phyloP scores from a whole-genome alignment of 2,888 invertebrate genomes.

The Pseudolycoriella hygida region DNA sequence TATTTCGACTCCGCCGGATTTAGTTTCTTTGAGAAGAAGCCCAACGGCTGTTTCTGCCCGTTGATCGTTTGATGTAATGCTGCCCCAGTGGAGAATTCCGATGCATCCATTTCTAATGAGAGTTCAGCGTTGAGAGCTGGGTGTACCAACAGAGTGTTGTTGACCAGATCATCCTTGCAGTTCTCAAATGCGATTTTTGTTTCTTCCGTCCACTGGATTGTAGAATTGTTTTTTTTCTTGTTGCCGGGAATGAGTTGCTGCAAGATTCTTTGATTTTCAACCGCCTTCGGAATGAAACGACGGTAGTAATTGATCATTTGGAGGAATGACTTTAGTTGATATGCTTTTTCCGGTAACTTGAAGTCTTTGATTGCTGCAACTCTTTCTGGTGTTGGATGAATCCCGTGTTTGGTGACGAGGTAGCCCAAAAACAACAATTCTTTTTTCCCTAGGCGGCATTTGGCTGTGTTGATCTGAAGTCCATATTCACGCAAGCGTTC shows the following conservation, averaged over 20 bases:
- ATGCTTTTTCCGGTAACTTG: neutral
- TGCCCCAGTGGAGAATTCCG: constrained; percentile 21
- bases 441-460: constrained; percentile 8
- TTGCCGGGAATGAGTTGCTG: constrained; percentile 3
- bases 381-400: constrained; percentile 6
- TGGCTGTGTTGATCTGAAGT: constrained; percentile 11
- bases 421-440: constrained; percentile 4
- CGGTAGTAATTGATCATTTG: constrained; percentile 11
- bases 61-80: constrained; percentile 19
- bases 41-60: constrained; percentile 18
- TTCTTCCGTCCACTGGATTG: neutral
- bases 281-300: constrained; percentile 6
- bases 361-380: constrained; percentile 3
- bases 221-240: neutral
- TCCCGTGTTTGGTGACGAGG: constrained; percentile 8
- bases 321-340: constrained; percentile 4
- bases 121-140: constrained; percentile 16
- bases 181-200: neutral
- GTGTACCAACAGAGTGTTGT: constrained; percentile 17
- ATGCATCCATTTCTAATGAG: constrained; percentile 14
- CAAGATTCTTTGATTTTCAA: neutral
- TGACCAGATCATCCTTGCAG: neutral
- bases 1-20: constrained; percentile 19
- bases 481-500: constrained; percentile 11
- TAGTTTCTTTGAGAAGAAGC: constrained; percentile 22